phyloP scores from a whole-genome alignment of 2,797 vertebrate species.

The Scyliorhinus canicula region DNA sequence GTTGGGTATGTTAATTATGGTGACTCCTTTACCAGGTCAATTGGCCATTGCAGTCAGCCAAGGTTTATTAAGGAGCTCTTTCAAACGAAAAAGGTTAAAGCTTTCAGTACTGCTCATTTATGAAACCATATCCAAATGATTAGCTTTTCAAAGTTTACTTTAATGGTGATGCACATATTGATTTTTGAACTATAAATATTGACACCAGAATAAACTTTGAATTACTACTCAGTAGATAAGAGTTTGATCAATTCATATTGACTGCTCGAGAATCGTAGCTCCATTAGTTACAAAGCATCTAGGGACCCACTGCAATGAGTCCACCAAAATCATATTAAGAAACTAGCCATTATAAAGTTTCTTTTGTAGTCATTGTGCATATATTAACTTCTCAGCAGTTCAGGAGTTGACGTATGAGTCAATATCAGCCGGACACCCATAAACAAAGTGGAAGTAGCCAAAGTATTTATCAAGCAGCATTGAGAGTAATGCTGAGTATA shows the following conservation, averaged over 20 bases:
- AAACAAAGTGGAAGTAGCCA: conserved; percentile 26
- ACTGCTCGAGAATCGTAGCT: conserved; percentile 42
- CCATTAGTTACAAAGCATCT: conserved; percentile 32
- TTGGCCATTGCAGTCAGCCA: conserved; percentile 58
- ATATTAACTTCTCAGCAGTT: conserved; percentile 22
- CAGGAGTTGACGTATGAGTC: background rate
- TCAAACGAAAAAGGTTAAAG: conserved; percentile 57
- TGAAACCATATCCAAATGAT: conserved; percentile 64
- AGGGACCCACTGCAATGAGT: background rate
- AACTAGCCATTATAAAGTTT: conserved; percentile 24
- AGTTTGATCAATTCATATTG: conserved; percentile 61
- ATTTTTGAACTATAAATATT: conserved; percentile 67
- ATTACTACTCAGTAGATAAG: conserved; percentile 59
- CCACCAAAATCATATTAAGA: conserved; percentile 25
- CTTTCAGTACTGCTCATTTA: conserved; percentile 59
- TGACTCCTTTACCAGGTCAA: conserved; percentile 48
- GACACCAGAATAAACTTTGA: conserved; percentile 73
- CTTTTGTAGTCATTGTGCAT: conserved; percentile 1
- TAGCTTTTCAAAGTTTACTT: conserved; percentile 64
- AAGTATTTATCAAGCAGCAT: conserved; percentile 28
- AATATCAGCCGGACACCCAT: conserved; percentile 28
- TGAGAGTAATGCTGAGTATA: conserved; percentile 20
- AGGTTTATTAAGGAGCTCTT: conserved; percentile 59
- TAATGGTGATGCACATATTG: conserved; percentile 66
- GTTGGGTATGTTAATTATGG: conserved; percentile 45